Evolutionary conservation across 1,140 invertebrate genomes (phyloP), one percentile per base, ranked within the genome.

Genomic region (Caerostris darwini): DNA sequence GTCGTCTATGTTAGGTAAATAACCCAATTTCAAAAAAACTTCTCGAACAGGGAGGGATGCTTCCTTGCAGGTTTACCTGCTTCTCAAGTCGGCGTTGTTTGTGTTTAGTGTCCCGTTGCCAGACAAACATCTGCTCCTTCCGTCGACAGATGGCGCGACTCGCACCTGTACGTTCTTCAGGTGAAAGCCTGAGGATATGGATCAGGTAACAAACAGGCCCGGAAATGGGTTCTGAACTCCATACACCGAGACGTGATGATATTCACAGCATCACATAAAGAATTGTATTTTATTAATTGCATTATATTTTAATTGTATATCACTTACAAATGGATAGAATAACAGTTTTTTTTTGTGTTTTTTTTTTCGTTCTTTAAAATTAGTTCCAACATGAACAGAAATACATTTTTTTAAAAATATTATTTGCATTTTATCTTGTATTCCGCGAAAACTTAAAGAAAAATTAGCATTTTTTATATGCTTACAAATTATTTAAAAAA

Each of bases 131-230:
- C 83, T 85, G 83, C 56, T 57, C 12, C 56, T 3, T 17, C 34
- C 8, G 50, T 7, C 83, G 83, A 85, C 83, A 85, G 83, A 85
- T 85, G 83, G 57, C 83, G 83, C 17, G n/a, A 54, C 17, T 19
- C 57, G 57, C 56, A 85, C 57, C 83, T 85, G 83, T 59, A 56
- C 7, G 7, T 12, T 64, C 6, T 50, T 12, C 17, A 85, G 56
- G 57, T 17, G 71, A 77, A 77, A 34, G 8, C 3, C n/a, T 2
- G 34, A 12, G 14, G 34, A 77, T 50, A 19, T 77, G 71, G 19
- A 77, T 53, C 10, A 19, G 56, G 56, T 34, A 34, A 34, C 34
- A 34, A 58, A 34, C n/a, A 34, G 54, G 54, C 64, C 7, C 3
- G 12, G 64, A 67, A 67, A 67, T 14, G 64, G 12, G 64, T 67